Evolutionary conservation across 64 coral and sea anemone species (phyloP).

Genomic region (Acropora tenuis): DNA sequence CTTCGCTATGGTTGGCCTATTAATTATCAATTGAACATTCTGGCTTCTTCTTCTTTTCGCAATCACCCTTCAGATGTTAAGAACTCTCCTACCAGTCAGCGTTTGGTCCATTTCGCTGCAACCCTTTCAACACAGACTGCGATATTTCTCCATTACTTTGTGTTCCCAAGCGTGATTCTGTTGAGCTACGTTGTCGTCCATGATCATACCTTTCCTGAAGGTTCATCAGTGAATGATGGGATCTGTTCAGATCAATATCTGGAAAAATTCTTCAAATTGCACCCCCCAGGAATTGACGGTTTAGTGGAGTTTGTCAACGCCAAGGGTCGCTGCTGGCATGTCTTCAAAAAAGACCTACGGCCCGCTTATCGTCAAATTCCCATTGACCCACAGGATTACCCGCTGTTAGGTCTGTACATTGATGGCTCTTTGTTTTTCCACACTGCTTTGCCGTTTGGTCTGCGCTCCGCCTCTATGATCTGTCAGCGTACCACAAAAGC

Average conservation of each 20-base stretch:
- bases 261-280: slow-evolving; percentile 34
- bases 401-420: slow-evolving; percentile 36
- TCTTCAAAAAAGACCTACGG: slow-evolving; percentile 72
- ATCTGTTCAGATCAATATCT: slow-evolving; percentile 52
- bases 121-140: slow-evolving; percentile 44
- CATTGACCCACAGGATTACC: slow-evolving; percentile 65
- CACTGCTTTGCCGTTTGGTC: slow-evolving; percentile 55
- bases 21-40: slow-evolving; percentile 26
- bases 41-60: slow-evolving; percentile 8
- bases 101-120: slow-evolving; percentile 30
- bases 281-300: slow-evolving; percentile 50
- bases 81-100: slow-evolving; percentile 19
- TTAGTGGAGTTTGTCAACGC: slow-evolving; percentile 48
- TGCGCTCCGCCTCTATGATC: slow-evolving; percentile 48
- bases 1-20: slow-evolving; percentile 52
- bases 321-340: slow-evolving; percentile 49
- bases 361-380: slow-evolving; percentile 68
- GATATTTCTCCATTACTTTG: slow-evolving; percentile 50
- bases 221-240: slow-evolving; percentile 39
- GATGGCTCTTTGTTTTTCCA: slow-evolving; percentile 60
- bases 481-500: slow-evolving; percentile 76
- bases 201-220: slow-evolving; percentile 48
- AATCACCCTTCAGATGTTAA: slow-evolving; percentile 47
- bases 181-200: slow-evolving; percentile 32
- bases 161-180: slow-evolving; percentile 57